Evolutionary conservation across 2,888 invertebrate genomes (phyloP).

Genomic region (Allygus modestus): DNA sequence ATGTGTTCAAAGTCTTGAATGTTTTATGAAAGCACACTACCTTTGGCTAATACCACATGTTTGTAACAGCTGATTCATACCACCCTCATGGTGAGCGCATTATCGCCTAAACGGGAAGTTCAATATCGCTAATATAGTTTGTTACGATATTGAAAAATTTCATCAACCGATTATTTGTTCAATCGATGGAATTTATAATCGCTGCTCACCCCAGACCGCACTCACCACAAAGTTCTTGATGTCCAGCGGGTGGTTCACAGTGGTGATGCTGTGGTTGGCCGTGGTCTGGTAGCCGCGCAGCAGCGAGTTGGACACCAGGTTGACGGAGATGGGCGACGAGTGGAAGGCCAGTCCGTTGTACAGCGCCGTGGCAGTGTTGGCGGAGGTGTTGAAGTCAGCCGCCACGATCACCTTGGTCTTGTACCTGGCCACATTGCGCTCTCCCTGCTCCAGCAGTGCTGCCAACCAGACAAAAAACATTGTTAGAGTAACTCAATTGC

Average conservation of each 20-base stretch:
- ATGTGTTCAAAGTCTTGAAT: too few relatives aligned
- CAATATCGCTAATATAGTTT: too few relatives aligned
- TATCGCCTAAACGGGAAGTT: too few relatives aligned
- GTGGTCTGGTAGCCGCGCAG: constrained; percentile 39
- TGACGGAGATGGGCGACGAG: constrained; percentile 77
- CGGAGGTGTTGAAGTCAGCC: constrained; percentile 74
- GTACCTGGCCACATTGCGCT: constrained; percentile 74
- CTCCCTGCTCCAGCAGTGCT: constrained; percentile 75
- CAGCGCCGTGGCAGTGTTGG: constrained; percentile 73
- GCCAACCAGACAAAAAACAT: constrained; percentile 63
- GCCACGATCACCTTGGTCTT: constrained; percentile 76
- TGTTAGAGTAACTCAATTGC: constrained; percentile 28
- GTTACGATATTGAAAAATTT: too few relatives aligned
- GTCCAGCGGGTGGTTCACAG: constrained; percentile 72
- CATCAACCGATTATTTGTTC: too few relatives aligned
- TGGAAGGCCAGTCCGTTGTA: constrained; percentile 78
- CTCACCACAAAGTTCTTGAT: constrained; percentile 46
- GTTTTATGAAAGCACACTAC: too few relatives aligned
- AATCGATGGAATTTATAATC: too few relatives aligned
- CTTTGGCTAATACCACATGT: too few relatives aligned
- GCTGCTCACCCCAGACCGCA: too few relatives aligned
- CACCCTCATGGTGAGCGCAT: too few relatives aligned
- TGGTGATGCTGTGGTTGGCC: constrained; percentile 72
- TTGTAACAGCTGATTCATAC: too few relatives aligned
- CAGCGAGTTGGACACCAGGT: constrained; percentile 76